Evolutionary conservation across 2,113 vertebrate species (phyloP), one percentile per base, ranked within the genome.

Genomic region (Uropsilus gracilis): DNA sequence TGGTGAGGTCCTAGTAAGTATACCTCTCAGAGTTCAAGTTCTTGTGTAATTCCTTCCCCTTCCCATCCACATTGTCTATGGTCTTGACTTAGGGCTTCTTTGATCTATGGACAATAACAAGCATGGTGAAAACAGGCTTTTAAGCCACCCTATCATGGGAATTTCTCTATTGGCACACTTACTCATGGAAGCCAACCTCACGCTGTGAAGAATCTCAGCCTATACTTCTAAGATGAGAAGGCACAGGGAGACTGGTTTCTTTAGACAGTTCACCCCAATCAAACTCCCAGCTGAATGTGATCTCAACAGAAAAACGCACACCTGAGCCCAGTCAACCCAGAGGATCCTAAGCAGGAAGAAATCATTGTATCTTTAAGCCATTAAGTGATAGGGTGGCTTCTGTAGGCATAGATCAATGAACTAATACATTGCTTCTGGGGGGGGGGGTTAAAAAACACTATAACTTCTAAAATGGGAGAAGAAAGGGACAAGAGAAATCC

Each of bases 211-310:
- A 59, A 87, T 48, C 28, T 73, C 26, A 1, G 37, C n/a, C 17
- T 34, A 16, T 57, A 78, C 57, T 44, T 26, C 46, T n/a, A 72
- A 80, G 64, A 72, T 53, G 37, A 3, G 8, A 44, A 26, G 22
- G 2, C n/a, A 86, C 44, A 32, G 55, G 59, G 44, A 50, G 20
- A 39, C 16, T 14, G 13, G 13, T 44, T 69, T 46, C 26, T n/a
- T 16, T 12, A 28, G 10, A 81, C 12, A 0, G 22, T n/a, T 18
- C 48, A 39, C 9, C 8, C 11, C 0, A 0, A 48, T 8, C 1
- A 1, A 57, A 37, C n/a, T 63, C 8, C 5, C 17, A 32, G 42
- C 6, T 59, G 20, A 28, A 3, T 13, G 7, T 5, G 30, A 66
- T 39, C 16, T n/a, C 39, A 12, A 32, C 73, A 64, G 32, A 63